phyloP scores from a whole-genome alignment of 2,888 invertebrate genomes.

The Elgonia sp. region DNA sequence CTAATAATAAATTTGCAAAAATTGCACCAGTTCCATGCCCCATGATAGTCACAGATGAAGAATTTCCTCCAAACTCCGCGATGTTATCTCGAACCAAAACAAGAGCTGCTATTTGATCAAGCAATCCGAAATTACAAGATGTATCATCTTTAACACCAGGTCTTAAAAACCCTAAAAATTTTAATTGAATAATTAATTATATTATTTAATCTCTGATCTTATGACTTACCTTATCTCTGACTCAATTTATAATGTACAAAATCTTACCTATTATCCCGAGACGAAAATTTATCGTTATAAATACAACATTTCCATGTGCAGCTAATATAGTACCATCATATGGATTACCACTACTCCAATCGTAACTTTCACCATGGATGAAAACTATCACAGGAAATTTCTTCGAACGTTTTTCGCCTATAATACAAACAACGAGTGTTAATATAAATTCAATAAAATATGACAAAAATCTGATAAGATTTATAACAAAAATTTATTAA shows the following conservation, averaged over 20 bases:
- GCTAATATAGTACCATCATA: constrained; percentile 98
- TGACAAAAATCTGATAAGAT: too few species aligned
- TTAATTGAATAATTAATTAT: neutral
- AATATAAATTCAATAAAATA: too few species aligned
- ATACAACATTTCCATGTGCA: constrained; percentile 95
- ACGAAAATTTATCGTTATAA: constrained; percentile 94
- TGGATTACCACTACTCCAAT: constrained; percentile 98
- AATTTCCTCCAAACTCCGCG: constrained; percentile 96
- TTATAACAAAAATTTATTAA: too few species aligned
- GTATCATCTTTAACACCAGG: constrained; percentile 92
- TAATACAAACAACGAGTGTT: neutral
- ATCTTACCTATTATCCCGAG: constrained; percentile 93
- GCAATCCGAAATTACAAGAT: constrained; percentile 96
- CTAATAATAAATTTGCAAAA: constrained; percentile 96
- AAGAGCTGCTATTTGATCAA: constrained; percentile 97
- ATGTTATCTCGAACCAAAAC: constrained; percentile 98
- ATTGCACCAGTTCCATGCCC: constrained; percentile 98
- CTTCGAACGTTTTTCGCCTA: constrained; percentile 81
- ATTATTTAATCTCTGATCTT: constrained; percentile 3
- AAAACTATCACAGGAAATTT: constrained; percentile 95
- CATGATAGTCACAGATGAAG: constrained; percentile 94
- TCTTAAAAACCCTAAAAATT: constrained; percentile 91
- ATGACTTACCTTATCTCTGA: too few species aligned
- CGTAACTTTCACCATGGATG: constrained; percentile 98
- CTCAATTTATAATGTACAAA: neutral